phyloP scores from a whole-genome alignment of 2,888 invertebrate genomes.

The Parnassius glacialis region DNA sequence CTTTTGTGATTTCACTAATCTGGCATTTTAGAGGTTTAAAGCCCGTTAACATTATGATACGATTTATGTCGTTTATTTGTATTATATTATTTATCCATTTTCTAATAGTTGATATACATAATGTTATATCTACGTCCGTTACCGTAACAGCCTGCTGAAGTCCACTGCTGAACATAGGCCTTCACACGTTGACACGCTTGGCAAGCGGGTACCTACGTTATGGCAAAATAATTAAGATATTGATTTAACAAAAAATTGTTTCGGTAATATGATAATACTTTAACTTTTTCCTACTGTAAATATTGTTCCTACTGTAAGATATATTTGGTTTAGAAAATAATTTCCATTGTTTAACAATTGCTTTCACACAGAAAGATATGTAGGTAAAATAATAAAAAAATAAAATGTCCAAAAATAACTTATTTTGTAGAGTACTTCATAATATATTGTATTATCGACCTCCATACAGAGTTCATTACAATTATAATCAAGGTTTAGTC shows the following conservation, averaged over 20 bases:
- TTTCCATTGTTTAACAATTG: slow-evolving; percentile 12
- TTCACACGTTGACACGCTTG: no score
- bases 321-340: slow-evolving; percentile 6
- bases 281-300: background rate
- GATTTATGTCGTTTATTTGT: background rate
- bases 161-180: no score
- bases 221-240: no score
- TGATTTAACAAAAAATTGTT: slow-evolving; percentile 7
- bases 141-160: no score
- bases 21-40: slow-evolving; percentile 14
- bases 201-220: no score
- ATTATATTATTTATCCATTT: no score
- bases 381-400: background rate
- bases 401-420: background rate
- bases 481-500: slow-evolving; percentile 78
- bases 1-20: slow-evolving; percentile 26
- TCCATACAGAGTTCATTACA: slow-evolving; percentile 74
- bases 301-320: no score
- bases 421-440: slow-evolving; percentile 35
- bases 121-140: no score
- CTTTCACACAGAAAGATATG: background rate
- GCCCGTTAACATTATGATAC: slow-evolving; percentile 8
- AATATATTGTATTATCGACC: slow-evolving; percentile 65
- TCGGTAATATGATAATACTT: slow-evolving; percentile 16
- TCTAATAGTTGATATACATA: no score